Percentiles rank a stretch among this genome's conserved stretches.
Evolutionary conservation across 1,140 invertebrate species (phyloP).

Genomic region (Delia radicum): DNA sequence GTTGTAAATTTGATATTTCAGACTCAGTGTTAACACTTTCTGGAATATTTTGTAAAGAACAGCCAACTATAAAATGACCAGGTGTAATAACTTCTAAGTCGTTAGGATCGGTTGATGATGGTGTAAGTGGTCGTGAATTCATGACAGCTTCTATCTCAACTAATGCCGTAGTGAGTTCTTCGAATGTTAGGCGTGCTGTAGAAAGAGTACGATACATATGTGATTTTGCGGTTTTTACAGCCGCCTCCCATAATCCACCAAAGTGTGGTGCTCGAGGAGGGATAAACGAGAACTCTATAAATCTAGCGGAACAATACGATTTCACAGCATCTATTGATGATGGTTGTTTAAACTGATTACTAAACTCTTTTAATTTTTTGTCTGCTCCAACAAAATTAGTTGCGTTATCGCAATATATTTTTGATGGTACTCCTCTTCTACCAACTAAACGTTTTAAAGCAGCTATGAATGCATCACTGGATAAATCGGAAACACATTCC

Average conservation of each 20-base stretch:
- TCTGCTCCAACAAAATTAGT: slow-evolving; percentile 7
- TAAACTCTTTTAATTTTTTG: not conserved
- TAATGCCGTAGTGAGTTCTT: not conserved
- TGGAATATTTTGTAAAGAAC: no score
- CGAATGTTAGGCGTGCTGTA: not conserved
- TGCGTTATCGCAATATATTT: slow-evolving; percentile 15
- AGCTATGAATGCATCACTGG: slow-evolving; percentile 5
- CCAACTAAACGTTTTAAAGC: not conserved
- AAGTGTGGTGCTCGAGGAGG: not conserved
- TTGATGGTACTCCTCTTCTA: not conserved
- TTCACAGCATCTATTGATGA: not conserved
- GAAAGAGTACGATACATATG: not conserved
- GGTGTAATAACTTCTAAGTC: no score
- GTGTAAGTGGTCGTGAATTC: not conserved
- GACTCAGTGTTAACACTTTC: not conserved
- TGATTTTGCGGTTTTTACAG: not conserved
- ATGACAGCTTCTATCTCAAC: slow-evolving; percentile 9
- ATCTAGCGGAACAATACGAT: not conserved
- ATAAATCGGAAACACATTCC: not conserved
- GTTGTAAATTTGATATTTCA: not conserved
- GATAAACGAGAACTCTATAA: not conserved
- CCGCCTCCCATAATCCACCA: no score
- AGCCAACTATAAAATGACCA: no score
- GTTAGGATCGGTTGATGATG: no score
- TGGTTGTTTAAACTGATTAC: not conserved